phyloP scores from a whole-genome alignment of 2,888 invertebrate species.

The Boloria selene region DNA sequence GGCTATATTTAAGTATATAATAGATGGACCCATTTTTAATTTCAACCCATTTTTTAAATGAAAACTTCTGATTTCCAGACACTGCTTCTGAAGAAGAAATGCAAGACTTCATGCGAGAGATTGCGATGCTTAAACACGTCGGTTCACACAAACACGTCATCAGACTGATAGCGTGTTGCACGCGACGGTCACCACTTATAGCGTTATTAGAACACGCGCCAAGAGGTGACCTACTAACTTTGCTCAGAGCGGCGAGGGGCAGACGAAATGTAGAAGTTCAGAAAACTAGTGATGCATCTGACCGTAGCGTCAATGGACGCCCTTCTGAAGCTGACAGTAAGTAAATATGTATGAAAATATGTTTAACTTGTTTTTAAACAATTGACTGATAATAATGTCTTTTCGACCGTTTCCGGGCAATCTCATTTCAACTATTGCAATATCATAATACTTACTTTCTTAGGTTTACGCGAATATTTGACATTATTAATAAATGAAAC shows the following conservation, averaged over 20 bases:
- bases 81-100: conserved; percentile 82
- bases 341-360: conserved; percentile 45
- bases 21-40: neutral
- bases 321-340: conserved; percentile 84
- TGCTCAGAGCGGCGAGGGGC: conserved; percentile 80
- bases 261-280: conserved; percentile 51
- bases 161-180: conserved; percentile 88
- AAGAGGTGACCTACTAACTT: conserved; percentile 87
- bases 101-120: conserved; percentile 89
- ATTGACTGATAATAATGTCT: too few species aligned
- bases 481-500: too few species aligned
- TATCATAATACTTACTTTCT: too few species aligned
- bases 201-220: conserved; percentile 91
- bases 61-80: conserved; percentile 58
- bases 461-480: too few species aligned
- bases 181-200: conserved; percentile 85
- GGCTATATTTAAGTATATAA: too few species aligned
- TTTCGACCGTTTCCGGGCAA: too few species aligned
- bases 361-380: too few species aligned
- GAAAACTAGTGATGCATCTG: conserved; percentile 76
- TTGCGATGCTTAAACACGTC: conserved; percentile 88
- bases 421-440: too few species aligned
- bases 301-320: conserved; percentile 55
- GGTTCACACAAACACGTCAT: conserved; percentile 90
- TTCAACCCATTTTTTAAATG: neutral